A percentile compares a stretch with the other conserved stretches of the same genome.
phyloP scores from a whole-genome alignment of 2,888 invertebrate genomes.

The Rhogogaster chlorosoma region DNA sequence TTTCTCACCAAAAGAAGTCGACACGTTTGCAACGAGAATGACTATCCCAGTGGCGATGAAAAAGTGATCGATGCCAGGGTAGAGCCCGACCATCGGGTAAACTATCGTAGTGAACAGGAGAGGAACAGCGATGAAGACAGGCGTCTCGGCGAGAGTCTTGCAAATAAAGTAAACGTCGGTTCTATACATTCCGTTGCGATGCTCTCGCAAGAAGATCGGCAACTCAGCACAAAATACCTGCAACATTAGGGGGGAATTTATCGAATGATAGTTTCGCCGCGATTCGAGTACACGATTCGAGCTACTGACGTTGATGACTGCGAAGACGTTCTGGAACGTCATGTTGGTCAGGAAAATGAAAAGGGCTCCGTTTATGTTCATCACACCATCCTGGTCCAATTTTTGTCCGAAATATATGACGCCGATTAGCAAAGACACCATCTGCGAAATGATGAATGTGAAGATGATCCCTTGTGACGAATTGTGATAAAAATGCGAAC shows the following conservation, averaged over 20 bases:
- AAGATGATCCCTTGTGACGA: too few species aligned
- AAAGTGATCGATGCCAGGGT: conserved; percentile 84
- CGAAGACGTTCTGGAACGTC: conserved; percentile 97
- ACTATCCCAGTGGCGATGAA: conserved; percentile 88
- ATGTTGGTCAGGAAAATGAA: conserved; percentile 95
- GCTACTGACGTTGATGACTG: conserved; percentile 93
- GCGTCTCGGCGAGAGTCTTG: conserved; percentile 94
- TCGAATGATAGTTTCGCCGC: not conserved
- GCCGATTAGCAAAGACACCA: conserved; percentile 93
- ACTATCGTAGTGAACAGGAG: conserved; percentile 89
- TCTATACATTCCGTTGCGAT: conserved; percentile 94
- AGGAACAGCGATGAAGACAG: conserved; percentile 91
- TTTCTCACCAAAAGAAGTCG: conserved; percentile 90
- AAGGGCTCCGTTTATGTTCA: conserved; percentile 96
- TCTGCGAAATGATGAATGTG: conserved; percentile 80
- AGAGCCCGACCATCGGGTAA: conserved; percentile 94
- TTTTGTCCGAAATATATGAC: conserved; percentile 92
- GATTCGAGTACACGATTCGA: not conserved
- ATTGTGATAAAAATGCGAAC: too few species aligned
- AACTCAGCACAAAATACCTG: conserved; percentile 95
- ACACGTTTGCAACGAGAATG: conserved; percentile 91
- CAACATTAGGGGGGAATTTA: conserved; percentile 36
- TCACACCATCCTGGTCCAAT: conserved; percentile 92
- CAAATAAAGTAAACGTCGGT: conserved; percentile 95
- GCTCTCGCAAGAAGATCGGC: conserved; percentile 93